phyloP scores from a whole-genome alignment of 1,140 invertebrate genomes.

The Cherax destructor region DNA sequence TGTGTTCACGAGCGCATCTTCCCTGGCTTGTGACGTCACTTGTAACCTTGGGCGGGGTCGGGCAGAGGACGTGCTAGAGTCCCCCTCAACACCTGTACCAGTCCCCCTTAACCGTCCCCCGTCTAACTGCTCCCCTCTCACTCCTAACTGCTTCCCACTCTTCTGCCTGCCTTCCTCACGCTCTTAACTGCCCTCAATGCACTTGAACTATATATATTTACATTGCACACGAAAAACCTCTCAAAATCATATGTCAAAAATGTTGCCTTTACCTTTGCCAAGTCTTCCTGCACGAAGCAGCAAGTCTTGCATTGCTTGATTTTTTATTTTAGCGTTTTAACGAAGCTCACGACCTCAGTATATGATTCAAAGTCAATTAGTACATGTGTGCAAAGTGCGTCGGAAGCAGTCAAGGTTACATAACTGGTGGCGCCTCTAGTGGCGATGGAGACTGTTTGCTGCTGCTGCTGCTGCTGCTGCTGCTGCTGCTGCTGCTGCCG shows the following conservation, averaged over 20 bases:
- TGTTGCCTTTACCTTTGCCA: too few relatives aligned
- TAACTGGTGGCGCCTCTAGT: slow-evolving; percentile 47
- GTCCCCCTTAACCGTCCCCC: not conserved
- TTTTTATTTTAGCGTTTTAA: too few relatives aligned
- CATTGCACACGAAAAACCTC: too few relatives aligned
- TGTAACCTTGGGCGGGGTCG: slow-evolving; percentile 66
- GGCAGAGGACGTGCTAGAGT: slow-evolving; percentile 58
- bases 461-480: not conserved
- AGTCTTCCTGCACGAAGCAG: too few relatives aligned
- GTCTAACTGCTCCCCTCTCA: not conserved
- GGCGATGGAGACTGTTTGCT: not conserved
- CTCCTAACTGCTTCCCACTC: too few relatives aligned
- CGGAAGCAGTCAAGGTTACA: slow-evolving; percentile 58
- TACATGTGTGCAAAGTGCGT: slow-evolving; percentile 12
- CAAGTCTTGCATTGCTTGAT: too few relatives aligned
- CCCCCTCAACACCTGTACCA: not conserved
- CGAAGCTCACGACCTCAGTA: not conserved
- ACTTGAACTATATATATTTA: too few relatives aligned
- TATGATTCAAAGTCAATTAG: not conserved
- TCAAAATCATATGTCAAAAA: too few relatives aligned
- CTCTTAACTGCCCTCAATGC: not conserved
- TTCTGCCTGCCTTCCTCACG: too few relatives aligned
- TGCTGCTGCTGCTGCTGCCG: too few relatives aligned
- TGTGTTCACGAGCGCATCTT: slow-evolving; percentile 32
- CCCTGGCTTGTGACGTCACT: slow-evolving; percentile 52